Conservation (phyloP, 2,888 invertebrate species). For the Drosophila nr. perissopoda region DNA sequence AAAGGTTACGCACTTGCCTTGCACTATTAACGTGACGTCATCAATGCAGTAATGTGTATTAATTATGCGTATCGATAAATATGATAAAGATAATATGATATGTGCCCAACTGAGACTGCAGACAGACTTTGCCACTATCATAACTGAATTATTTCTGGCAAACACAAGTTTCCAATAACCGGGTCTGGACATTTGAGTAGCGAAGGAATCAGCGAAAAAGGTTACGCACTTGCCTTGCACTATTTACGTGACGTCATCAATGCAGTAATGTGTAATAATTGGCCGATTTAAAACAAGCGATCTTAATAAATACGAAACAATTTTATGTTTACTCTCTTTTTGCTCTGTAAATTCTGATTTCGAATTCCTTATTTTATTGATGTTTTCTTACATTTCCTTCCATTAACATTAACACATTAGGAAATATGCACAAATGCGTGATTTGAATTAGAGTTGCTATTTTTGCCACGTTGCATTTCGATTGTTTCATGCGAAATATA, state of each 20-base stretch:
- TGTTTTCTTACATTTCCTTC: background rate
- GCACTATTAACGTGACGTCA: conserved; percentile 2
- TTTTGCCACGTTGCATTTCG: background rate
- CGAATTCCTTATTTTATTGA: background rate
- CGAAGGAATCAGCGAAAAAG: background rate
- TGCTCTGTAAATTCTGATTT: background rate
- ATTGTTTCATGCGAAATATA: background rate
- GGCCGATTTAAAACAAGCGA: background rate
- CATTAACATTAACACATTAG: background rate
- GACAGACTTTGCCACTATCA: too few species aligned
- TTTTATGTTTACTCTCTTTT: background rate
- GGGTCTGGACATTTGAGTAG: too few species aligned
- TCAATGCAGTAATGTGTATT: background rate
- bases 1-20: background rate
- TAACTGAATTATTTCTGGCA: background rate
- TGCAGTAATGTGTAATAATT: background rate
- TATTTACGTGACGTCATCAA: background rate
- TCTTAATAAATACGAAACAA: background rate
- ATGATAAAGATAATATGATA: background rate
- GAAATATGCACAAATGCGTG: background rate
- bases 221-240: background rate
- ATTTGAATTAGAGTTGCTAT: too few species aligned
- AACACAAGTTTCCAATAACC: background rate
- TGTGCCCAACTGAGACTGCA: background rate
- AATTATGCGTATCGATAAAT: background rate